These are phyloP conservation scores for Drosophila birchii DNA, from an alignment of 2,888 invertebrate species.

Conservation along the genomic window DNA sequence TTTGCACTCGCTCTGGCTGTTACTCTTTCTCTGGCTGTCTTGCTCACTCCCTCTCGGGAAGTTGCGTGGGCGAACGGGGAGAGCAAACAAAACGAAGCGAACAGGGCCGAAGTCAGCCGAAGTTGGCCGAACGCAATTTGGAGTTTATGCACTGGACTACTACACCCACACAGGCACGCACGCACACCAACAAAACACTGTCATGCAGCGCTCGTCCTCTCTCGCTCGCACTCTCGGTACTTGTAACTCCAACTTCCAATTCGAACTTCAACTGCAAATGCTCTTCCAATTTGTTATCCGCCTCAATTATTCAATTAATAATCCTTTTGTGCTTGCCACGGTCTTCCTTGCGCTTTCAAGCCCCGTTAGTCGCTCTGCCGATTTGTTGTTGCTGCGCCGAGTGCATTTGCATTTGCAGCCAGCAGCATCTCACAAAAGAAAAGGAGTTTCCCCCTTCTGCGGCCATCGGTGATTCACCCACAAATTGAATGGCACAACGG, in stretches of 20 bases:
- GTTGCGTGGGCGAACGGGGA: constrained; percentile 74
- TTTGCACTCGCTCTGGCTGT: constrained; percentile 23
- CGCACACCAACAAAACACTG: constrained; percentile 12
- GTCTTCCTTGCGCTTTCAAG: background rate
- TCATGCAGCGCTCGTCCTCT: constrained; percentile 26
- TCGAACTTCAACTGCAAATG: constrained; percentile 24
- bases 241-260: constrained; percentile 36
- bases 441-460: constrained; percentile 19
- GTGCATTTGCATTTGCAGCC: constrained; percentile 35
- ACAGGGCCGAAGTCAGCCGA: constrained; percentile 35
- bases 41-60: constrained; percentile 4
- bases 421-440: constrained; percentile 25
- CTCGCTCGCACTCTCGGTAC: constrained; percentile 18
- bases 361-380: constrained; percentile 46
- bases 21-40: constrained; percentile 8
- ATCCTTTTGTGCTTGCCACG: constrained; percentile 8
- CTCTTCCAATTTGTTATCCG: constrained; percentile 24
- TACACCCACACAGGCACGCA: constrained; percentile 56
- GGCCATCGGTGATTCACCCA: constrained; percentile 33
- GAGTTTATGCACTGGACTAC: constrained; percentile 60
- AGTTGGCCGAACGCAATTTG: constrained; percentile 43
- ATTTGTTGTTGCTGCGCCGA: constrained; percentile 46
- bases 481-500: constrained; percentile 13
- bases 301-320: constrained; percentile 8
- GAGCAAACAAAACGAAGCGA: constrained; percentile 44